Conservation (phyloP, 1,140 invertebrate species). For the Drosophila arizonae region DNA sequence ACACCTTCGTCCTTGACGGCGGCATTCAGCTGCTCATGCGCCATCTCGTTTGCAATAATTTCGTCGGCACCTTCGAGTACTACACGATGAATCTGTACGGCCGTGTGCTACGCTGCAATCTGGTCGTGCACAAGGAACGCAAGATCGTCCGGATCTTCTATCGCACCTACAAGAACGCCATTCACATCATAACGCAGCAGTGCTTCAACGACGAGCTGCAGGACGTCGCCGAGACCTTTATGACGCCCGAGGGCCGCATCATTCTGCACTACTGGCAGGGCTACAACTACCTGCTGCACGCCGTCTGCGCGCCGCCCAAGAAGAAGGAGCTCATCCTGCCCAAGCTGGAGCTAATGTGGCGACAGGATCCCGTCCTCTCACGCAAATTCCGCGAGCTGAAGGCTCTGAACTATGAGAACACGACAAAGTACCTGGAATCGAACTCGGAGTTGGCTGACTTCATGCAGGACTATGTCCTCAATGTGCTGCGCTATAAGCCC, state of each 20-base stretch:
- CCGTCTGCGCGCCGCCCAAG: constrained; percentile 54
- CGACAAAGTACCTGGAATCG: constrained; percentile 48
- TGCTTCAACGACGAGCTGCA: constrained; percentile 75
- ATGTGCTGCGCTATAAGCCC: constrained; percentile 72
- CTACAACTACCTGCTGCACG: constrained; percentile 70
- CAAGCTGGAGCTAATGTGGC: constrained; percentile 73
- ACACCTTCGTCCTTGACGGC: constrained; percentile 70
- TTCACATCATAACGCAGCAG: constrained; percentile 66
- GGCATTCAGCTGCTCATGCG: constrained; percentile 74
- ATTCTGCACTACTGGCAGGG: constrained; percentile 68
- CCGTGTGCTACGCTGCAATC: constrained; percentile 61
- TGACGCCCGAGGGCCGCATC: constrained; percentile 61
- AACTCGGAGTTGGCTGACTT: constrained; percentile 66
- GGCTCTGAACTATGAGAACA: constrained; percentile 69
- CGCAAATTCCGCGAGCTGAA: constrained; percentile 49
- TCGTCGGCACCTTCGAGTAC: constrained; percentile 66
- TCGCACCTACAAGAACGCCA: constrained; percentile 62
- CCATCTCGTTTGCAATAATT: constrained; percentile 67
- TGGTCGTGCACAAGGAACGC: constrained; percentile 67
- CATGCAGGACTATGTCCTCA: constrained; percentile 69
- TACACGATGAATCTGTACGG: constrained; percentile 76
- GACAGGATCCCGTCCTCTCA: constrained; percentile 44
- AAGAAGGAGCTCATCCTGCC: constrained; percentile 47
- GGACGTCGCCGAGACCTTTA: constrained; percentile 72
- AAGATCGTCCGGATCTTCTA: constrained; percentile 72